These are phyloP conservation scores for Idaea aversata DNA, from an alignment of 2,888 invertebrate species.

Conservation along the genomic window DNA sequence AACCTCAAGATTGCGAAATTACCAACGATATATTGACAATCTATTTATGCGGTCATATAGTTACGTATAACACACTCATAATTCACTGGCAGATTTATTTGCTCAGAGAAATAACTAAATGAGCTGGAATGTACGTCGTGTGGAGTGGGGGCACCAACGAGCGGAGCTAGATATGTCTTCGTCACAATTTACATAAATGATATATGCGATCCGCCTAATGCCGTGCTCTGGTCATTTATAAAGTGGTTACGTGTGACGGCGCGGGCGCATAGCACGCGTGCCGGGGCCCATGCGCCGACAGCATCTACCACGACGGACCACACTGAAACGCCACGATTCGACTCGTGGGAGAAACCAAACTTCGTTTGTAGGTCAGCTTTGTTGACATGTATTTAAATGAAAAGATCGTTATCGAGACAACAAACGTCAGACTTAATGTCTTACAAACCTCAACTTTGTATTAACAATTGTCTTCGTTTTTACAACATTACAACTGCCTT, in stretches of 20 bases:
- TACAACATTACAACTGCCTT: background rate
- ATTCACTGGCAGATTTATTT: conserved; percentile 58
- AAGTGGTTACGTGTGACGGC: conserved; percentile 59
- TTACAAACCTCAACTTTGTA: background rate
- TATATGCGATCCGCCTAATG: conserved; percentile 78
- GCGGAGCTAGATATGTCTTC: conserved; percentile 77
- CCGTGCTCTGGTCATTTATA: conserved; percentile 74
- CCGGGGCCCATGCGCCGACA: conserved; percentile 64
- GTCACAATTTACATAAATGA: conserved; percentile 81
- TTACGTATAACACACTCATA: background rate
- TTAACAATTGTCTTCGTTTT: conserved; percentile 2
- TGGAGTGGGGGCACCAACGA: conserved; percentile 64
- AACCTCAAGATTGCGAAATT: conserved; percentile 10
- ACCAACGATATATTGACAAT: conserved; percentile 10
- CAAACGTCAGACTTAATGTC: conserved; percentile 14
- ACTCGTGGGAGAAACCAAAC: conserved; percentile 40
- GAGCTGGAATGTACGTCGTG: conserved; percentile 72
- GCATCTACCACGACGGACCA: conserved; percentile 60
- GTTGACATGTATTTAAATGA: conserved; percentile 66
- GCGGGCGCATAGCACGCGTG: conserved; percentile 73
- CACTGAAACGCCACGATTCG: conserved; percentile 52
- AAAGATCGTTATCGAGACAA: conserved; percentile 49
- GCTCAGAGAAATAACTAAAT: conserved; percentile 50
- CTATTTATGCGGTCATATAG: conserved; percentile 2
- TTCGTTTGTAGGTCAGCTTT: conserved; percentile 52